Conservation (phyloP, 2,797 vertebrate genomes). For the Tamandua tetradactyla region DNA sequence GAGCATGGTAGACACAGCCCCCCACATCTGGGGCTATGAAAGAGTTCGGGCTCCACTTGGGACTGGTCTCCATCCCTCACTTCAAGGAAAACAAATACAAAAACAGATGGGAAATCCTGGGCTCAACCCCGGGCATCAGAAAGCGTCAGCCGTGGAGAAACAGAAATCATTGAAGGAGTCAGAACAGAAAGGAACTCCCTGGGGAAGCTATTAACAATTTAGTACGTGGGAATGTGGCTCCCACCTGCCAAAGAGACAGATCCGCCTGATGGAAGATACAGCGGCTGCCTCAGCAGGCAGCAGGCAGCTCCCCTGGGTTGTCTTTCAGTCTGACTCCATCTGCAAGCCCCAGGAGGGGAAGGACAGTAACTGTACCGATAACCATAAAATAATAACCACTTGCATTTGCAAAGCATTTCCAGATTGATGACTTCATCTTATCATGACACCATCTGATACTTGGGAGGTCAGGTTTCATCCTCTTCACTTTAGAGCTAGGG, state of each 20-base stretch:
- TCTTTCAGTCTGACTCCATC: constrained; percentile 52
- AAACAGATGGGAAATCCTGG: constrained; percentile 33
- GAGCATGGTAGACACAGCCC: neutral
- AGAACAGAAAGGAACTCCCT: constrained; percentile 70
- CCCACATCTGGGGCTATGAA: neutral
- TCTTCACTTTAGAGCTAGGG: neutral
- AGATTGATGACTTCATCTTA: constrained; percentile 51
- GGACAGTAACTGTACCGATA: neutral
- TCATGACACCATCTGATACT: neutral
- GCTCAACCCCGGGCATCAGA: constrained; percentile 47
- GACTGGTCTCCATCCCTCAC: neutral
- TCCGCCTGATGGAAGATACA: constrained; percentile 57
- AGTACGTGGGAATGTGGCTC: constrained; percentile 73
- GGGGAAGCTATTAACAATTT: constrained; percentile 79
- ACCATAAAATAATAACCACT: constrained; percentile 69
- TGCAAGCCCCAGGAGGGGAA: neutral
- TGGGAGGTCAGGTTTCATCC: constrained; percentile 43
- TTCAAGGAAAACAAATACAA: neutral
- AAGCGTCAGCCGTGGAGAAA: constrained; percentile 44
- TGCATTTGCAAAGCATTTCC: constrained; percentile 59
- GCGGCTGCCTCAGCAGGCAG: neutral
- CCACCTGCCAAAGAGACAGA: constrained; percentile 72
- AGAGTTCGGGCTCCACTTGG: neutral
- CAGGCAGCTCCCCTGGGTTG: constrained; percentile 55
- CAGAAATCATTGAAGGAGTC: constrained; percentile 60